Evolutionary conservation across 2,797 vertebrate genomes (phyloP).

Genomic region (Phaenicophaeus curvirostris): DNA sequence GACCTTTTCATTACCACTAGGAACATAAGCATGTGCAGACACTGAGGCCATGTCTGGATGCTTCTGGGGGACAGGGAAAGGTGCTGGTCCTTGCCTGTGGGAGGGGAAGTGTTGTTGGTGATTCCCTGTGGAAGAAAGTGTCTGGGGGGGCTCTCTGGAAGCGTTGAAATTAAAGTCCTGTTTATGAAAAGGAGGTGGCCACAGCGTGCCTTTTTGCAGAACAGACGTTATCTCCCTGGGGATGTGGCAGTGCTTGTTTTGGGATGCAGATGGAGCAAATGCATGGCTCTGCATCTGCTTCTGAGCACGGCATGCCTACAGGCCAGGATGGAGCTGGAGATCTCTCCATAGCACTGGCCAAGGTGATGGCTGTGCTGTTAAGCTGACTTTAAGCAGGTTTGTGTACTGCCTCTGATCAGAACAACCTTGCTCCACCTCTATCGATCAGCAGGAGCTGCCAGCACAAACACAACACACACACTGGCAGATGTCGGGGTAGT

Average conservation of each 20-base stretch:
- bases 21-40: neutral
- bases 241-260: neutral
- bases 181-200: neutral
- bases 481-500: too few relatives aligned
- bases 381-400: neutral
- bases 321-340: neutral
- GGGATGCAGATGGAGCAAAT: neutral
- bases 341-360: accelerated
- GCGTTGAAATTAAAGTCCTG: neutral
- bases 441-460: too few relatives aligned
- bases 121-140: neutral
- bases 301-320: neutral
- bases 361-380: neutral
- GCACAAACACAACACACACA: too few relatives aligned
- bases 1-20: neutral
- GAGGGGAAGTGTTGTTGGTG: neutral
- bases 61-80: neutral
- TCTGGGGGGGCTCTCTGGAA: neutral
- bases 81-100: neutral
- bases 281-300: accelerated
- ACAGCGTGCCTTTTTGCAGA: neutral
- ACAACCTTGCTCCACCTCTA: neutral
- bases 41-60: neutral
- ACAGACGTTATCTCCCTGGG: neutral
- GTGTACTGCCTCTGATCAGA: neutral